These are phyloP conservation scores for Diorhabda sublineata DNA, from an alignment of 1,140 invertebrate species.

Conservation along the genomic window DNA sequence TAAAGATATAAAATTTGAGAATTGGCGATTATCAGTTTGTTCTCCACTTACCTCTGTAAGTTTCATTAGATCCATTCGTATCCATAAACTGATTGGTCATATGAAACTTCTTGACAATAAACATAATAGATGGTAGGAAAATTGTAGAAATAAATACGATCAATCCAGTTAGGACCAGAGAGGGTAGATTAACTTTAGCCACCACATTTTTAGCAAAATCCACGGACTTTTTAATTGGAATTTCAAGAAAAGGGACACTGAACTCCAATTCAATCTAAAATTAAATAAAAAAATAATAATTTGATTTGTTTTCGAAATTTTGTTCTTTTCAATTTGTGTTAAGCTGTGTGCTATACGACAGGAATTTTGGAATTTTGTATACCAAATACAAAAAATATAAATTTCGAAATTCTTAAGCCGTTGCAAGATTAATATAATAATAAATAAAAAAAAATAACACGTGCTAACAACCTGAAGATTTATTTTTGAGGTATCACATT, in stretches of 20 bases:
- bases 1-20: too few relatives aligned
- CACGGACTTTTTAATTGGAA: conserved; percentile 42
- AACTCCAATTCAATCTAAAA: conserved; percentile 45
- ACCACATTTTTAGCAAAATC: conserved; percentile 33
- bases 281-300: background rate
- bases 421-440: too few relatives aligned
- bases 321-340: too few relatives aligned
- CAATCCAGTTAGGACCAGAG: conserved; percentile 37
- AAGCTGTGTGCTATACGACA: too few relatives aligned
- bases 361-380: too few relatives aligned
- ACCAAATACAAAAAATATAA: too few relatives aligned
- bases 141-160: conserved; percentile 36
- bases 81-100: background rate
- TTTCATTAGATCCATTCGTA: background rate
- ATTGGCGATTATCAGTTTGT: too few relatives aligned
- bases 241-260: conserved; percentile 40
- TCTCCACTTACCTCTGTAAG: conserved; percentile 11
- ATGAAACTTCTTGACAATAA: conserved; percentile 27
- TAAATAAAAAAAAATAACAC: too few relatives aligned
- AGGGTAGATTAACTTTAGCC: conserved; percentile 41
- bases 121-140: conserved; percentile 31
- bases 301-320: too few relatives aligned
- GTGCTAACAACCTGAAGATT: too few relatives aligned
- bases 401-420: too few relatives aligned
- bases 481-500: too few relatives aligned